Evolutionary conservation across 2,113 vertebrate genomes (phyloP).

Genomic region (Caracal caracal): DNA sequence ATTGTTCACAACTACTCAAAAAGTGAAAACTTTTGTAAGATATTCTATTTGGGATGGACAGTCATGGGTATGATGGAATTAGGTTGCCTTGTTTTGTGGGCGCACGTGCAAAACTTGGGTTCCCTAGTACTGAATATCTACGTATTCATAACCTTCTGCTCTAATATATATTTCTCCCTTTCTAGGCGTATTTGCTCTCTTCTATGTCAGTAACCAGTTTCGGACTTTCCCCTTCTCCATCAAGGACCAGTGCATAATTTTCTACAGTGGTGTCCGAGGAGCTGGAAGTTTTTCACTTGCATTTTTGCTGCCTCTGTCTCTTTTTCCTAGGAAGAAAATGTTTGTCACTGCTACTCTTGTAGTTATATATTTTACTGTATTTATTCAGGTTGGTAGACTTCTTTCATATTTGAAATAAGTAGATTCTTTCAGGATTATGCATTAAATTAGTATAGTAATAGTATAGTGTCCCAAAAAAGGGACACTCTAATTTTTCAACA

Average conservation of each 20-base stretch:
- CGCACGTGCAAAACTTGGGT: fast-evolving
- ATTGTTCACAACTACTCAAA: background rate
- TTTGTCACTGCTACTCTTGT: conserved; percentile 94
- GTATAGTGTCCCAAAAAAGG: background rate
- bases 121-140: background rate
- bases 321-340: conserved; percentile 92
- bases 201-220: conserved; percentile 96
- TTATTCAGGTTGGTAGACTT: conserved; percentile 91
- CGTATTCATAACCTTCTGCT: fast-evolving
- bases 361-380: conserved; percentile 96
- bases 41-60: fast-evolving
- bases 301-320: conserved; percentile 92
- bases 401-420: conserved; percentile 12
- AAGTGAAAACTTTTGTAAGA: background rate
- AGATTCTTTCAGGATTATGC: background rate
- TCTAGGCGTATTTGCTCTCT: conserved; percentile 94
- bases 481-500: background rate
- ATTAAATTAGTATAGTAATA: background rate
- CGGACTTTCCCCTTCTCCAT: conserved; percentile 94
- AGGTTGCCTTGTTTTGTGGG: background rate
- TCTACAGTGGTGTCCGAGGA: conserved; percentile 96
- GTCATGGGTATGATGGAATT: background rate
- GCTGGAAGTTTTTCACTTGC: conserved; percentile 96
- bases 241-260: conserved; percentile 96
- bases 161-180: background rate